Base-by-base conservation (phyloP, 1,140 invertebrate species). In the Hydropsyche tenuis region DNA sequence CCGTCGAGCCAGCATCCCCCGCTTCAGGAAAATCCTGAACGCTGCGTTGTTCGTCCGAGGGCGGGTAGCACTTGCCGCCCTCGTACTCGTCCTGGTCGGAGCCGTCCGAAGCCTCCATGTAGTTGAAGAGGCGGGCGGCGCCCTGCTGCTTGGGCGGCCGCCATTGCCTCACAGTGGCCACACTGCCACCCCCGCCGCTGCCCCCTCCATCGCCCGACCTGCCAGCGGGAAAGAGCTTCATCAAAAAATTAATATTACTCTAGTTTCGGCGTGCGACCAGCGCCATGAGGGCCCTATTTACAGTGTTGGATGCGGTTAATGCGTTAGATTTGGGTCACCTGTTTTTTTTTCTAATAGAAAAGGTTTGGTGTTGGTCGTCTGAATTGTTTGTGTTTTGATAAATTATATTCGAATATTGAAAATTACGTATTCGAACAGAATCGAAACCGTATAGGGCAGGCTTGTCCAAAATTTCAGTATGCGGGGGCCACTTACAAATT, bases 71-170 rank as follows among this genome's bases (percentile, higher is more conserved):
- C 80, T 78, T 72, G 80, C 74, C 75, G 81, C 81, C 68, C 9
- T 70, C 60, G 69, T 65, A 74, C 80, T 83, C 84, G 76, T 84
- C 83, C 79, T 84, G 85, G 73, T 86, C 86, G 1, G 87, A 88
- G 20, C 86, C 86, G 81, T 88, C 87, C 37, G 85, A 87, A 14
- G 86, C 87, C 78, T 88, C 87, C 82, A 88, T 83, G 81, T 89
- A 88, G 23, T 86, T 87, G 80, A 88, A 88, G 12, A 88, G 81
- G 1, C 87, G 80, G 23, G 86, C 87, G 20, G 87, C 86, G 46
- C 87, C 87, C 70, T 85, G 85, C 74, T 85, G 85, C 68, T 87
- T 86, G 23, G 82, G 79, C 23, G 82, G 77, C 37, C 82, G 80
- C 30, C 76, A 20, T 60, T 69, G 45, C 80, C 81, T 27, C 80